Conservation (phyloP, 2,888 invertebrate species). For the Chalcosyrphus nemorum region DNA sequence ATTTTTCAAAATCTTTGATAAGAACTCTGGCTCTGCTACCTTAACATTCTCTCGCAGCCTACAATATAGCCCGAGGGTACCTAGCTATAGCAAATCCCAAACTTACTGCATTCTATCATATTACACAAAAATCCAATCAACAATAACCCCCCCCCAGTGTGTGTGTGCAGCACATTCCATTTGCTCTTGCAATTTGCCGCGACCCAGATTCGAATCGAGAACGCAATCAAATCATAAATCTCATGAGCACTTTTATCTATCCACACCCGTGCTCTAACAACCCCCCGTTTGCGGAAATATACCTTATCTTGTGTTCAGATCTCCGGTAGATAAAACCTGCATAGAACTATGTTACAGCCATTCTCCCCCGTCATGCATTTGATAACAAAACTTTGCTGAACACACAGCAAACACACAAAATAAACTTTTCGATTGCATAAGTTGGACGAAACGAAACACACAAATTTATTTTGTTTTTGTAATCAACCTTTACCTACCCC, state of each 20-base stretch:
- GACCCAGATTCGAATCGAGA: slow-evolving; percentile 63
- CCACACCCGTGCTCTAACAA: slow-evolving; percentile 11
- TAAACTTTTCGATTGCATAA: slow-evolving; percentile 37
- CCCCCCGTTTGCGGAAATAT: background rate
- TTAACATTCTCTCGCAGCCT: too few species aligned
- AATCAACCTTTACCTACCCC: slow-evolving; percentile 54
- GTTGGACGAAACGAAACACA: slow-evolving; percentile 31
- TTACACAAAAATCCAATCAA: slow-evolving; percentile 28
- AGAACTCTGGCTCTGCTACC: too few species aligned
- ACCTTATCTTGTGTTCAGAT: slow-evolving; percentile 48
- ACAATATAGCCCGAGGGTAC: too few species aligned
- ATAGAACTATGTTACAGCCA: background rate
- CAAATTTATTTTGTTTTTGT: slow-evolving; percentile 25
- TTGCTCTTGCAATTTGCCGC: slow-evolving; percentile 60
- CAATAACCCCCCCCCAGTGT: slow-evolving; percentile 15
- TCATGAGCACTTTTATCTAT: slow-evolving; percentile 59
- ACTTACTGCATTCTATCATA: background rate
- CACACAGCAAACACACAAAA: background rate
- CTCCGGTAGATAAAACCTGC: slow-evolving; percentile 41
- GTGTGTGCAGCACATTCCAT: slow-evolving; percentile 32
- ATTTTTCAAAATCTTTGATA: background rate
- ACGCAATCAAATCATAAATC: slow-evolving; percentile 68
- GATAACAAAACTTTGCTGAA: slow-evolving; percentile 30
- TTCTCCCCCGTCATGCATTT: slow-evolving; percentile 7
- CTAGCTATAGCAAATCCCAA: background rate